phyloP scores from a whole-genome alignment of 2,888 invertebrate species.

The Mallateleia sp. region DNA sequence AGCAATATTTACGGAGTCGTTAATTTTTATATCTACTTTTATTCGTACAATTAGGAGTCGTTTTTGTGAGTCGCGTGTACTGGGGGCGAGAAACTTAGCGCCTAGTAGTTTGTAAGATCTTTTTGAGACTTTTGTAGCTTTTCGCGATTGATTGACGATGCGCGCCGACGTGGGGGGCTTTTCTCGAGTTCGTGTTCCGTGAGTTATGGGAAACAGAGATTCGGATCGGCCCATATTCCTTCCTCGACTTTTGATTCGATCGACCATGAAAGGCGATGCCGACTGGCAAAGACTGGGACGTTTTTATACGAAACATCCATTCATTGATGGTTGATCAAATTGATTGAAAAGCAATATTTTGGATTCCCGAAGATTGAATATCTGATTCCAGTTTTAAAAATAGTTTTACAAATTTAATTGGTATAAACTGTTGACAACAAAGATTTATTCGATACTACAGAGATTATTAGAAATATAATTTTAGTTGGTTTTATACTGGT shows the following conservation, averaged over 20 bases:
- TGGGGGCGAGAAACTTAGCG: slow-evolving; percentile 54
- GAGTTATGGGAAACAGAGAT: slow-evolving; percentile 37
- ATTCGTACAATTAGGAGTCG: slow-evolving; percentile 72
- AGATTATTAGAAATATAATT: too few relatives aligned
- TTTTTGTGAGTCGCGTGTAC: slow-evolving; percentile 56
- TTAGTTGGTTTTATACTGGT: too few relatives aligned
- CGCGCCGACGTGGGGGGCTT: slow-evolving; percentile 33
- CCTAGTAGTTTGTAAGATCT: slow-evolving; percentile 75
- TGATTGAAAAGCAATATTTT: not conserved
- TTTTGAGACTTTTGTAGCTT: slow-evolving; percentile 77
- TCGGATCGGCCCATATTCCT: slow-evolving; percentile 74
- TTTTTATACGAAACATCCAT: not conserved
- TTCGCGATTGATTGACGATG: slow-evolving; percentile 56
- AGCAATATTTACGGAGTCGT: slow-evolving; percentile 77
- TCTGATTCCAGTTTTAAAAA: too few relatives aligned
- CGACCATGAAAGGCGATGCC: not conserved
- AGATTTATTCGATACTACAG: too few relatives aligned
- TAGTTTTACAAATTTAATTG: too few relatives aligned
- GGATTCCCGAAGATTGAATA: too few relatives aligned
- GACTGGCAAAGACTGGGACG: not conserved
- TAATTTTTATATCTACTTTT: slow-evolving; percentile 78
- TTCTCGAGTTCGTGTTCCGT: slow-evolving; percentile 43
- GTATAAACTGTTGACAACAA: too few relatives aligned
- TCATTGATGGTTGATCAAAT: slow-evolving; percentile 2
- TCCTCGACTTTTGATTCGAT: slow-evolving; percentile 59